These are phyloP conservation scores for Blennius ocellaris DNA, from an alignment of 2,113 vertebrate species.

Conservation along the genomic window DNA sequence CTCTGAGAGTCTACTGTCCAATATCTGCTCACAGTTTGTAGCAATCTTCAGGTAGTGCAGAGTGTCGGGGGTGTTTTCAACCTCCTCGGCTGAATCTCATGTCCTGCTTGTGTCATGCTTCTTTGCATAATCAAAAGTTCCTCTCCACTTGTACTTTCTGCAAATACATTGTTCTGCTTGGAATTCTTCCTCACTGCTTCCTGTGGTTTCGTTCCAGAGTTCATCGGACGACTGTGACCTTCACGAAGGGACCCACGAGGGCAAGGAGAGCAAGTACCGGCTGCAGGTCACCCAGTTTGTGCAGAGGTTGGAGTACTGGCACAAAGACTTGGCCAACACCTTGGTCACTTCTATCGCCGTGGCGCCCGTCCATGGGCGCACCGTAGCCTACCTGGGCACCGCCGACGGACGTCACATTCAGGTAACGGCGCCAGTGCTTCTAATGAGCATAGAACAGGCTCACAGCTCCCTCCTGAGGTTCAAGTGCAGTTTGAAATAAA, in stretches of 20 bases:
- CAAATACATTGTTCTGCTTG: not conserved
- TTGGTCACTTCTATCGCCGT: slow-evolving; percentile 91
- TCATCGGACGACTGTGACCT: slow-evolving; percentile 91
- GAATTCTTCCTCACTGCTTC: slow-evolving; percentile 16
- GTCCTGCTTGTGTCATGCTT: slow-evolving; percentile 1
- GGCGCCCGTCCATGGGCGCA: slow-evolving; percentile 86
- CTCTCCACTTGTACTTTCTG: not conserved
- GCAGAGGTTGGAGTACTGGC: slow-evolving; percentile 92
- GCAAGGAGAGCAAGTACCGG: slow-evolving; percentile 86
- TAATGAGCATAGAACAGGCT: too few relatives aligned
- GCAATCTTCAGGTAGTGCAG: not conserved
- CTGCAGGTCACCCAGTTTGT: slow-evolving; percentile 91
- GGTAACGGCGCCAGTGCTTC: slow-evolving; percentile 79
- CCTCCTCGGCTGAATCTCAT: not conserved
- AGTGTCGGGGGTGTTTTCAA: too few relatives aligned
- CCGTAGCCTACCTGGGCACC: slow-evolving; percentile 92
- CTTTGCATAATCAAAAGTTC: not conserved
- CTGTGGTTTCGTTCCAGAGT: slow-evolving; percentile 83
- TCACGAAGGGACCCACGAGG: slow-evolving; percentile 79
- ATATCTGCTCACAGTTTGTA: not conserved
- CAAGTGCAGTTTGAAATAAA: slow-evolving; percentile 52
- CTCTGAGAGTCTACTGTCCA: not conserved
- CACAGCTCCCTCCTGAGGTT: not conserved
- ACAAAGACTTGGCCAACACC: slow-evolving; percentile 88
- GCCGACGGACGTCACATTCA: slow-evolving; percentile 93